Conservation (phyloP, 2,888 invertebrate genomes). For the Ceraclea dissimilis region DNA sequence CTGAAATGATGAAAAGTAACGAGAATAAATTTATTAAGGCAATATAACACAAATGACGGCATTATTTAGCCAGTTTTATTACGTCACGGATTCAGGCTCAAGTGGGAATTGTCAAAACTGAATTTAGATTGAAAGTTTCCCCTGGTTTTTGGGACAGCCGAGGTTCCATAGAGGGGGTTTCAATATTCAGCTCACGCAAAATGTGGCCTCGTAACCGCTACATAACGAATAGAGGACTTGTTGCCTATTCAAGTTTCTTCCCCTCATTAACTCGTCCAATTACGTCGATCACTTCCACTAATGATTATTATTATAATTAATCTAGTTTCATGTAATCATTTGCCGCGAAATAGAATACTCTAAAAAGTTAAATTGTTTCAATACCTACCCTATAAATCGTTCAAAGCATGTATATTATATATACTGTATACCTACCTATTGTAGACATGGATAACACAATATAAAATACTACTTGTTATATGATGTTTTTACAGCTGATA, state of each 20-base stretch:
- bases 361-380: no score
- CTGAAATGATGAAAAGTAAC: background rate
- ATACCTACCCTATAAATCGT: no score
- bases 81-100: slow-evolving; percentile 15
- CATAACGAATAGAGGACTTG: background rate
- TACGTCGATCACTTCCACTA: background rate
- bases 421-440: no score
- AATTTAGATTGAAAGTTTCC: slow-evolving; percentile 19
- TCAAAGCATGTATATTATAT: no score
- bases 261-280: background rate
- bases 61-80: slow-evolving; percentile 16
- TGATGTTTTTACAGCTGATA: no score
- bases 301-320: no score
- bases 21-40: slow-evolving; percentile 1
- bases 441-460: no score
- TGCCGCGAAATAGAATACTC: no score
- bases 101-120: slow-evolving; percentile 16
- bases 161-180: slow-evolving; percentile 3
- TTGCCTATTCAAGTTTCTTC: background rate
- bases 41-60: slow-evolving; percentile 18
- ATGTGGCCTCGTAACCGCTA: slow-evolving; percentile 6
- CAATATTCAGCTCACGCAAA: slow-evolving; percentile 19
- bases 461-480: no score
- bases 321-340: no score
- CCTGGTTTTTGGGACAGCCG: slow-evolving; percentile 4